A percentile compares a stretch with the other conserved stretches of the same genome.
Evolutionary conservation across 2,113 vertebrate genomes (phyloP).

Genomic region (Pantherophis guttatus): DNA sequence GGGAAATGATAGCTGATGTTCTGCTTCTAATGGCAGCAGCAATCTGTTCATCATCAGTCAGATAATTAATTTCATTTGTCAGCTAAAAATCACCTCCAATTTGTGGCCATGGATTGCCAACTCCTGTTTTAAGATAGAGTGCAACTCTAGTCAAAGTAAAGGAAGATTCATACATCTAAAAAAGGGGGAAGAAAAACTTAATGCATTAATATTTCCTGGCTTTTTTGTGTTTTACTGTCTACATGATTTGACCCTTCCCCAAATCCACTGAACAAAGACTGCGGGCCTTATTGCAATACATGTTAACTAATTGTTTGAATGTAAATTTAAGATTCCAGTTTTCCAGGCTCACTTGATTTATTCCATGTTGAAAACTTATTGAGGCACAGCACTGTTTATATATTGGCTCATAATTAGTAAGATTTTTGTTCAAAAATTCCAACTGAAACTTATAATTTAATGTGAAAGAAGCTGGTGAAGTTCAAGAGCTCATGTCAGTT

Average conservation of each 20-base stretch:
- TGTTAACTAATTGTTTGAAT: neutral
- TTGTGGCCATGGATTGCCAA: neutral
- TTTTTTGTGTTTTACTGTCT: neutral
- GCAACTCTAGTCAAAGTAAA: neutral
- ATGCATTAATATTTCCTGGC: too few relatives aligned
- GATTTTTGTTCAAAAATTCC: neutral
- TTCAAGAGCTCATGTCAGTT: constrained; percentile 17
- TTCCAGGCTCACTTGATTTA: neutral
- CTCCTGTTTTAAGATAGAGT: neutral
- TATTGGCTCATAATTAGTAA: neutral
- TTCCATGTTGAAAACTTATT: neutral
- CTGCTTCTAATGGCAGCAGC: neutral
- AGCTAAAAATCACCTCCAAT: neutral
- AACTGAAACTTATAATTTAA: neutral
- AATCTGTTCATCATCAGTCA: neutral
- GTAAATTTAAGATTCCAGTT: neutral
- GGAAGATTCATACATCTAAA: neutral
- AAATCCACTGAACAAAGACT: neutral
- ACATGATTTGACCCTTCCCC: neutral
- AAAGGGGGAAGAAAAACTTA: neutral
- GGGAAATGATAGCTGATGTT: neutral
- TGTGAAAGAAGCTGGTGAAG: neutral
- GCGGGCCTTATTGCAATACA: neutral
- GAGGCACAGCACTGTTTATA: neutral
- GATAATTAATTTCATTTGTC: neutral